Percentiles rank a stretch among this genome's conserved stretches.
Evolutionary conservation across 2,113 vertebrate genomes (phyloP).

Genomic region (Neodon shergylaensis): DNA sequence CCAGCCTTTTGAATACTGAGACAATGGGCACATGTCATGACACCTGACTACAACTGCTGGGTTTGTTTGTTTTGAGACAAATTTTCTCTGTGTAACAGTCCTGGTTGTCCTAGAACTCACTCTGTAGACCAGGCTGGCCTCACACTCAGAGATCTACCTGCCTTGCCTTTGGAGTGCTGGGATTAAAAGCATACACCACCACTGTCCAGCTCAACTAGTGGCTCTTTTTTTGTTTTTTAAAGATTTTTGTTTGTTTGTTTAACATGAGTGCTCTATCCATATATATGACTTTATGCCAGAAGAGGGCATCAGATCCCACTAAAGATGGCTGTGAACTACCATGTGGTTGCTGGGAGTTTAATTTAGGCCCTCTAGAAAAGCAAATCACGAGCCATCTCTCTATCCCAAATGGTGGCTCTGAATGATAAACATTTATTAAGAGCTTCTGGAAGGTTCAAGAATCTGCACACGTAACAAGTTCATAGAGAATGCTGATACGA

Average conservation of each 20-base stretch:
- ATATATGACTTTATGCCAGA: neutral
- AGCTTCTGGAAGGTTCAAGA: neutral
- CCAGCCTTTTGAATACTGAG: too few relatives aligned
- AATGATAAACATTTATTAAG: neutral
- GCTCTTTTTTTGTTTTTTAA: neutral
- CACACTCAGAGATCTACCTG: too few relatives aligned
- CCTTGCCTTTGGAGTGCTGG: too few relatives aligned
- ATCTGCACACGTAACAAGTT: conserved; percentile 14
- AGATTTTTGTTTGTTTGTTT: neutral
- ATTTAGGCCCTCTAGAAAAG: neutral
- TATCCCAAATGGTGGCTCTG: neutral
- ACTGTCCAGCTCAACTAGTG: too few relatives aligned
- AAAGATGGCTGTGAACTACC: neutral
- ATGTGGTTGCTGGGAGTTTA: neutral
- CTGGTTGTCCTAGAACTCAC: too few relatives aligned
- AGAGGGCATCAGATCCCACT: neutral
- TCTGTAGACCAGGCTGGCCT: too few relatives aligned
- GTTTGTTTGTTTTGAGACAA: too few relatives aligned
- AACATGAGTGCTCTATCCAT: neutral
- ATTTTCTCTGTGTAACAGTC: too few relatives aligned
- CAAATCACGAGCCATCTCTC: neutral
- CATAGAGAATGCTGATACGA: neutral
- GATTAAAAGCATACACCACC: too few relatives aligned
- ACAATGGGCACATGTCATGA: too few relatives aligned
- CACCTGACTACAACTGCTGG: too few relatives aligned